These are phyloP conservation scores for Rhizomys pruinosus DNA, from an alignment of 2,113 vertebrate genomes.

Conservation along the genomic window DNA sequence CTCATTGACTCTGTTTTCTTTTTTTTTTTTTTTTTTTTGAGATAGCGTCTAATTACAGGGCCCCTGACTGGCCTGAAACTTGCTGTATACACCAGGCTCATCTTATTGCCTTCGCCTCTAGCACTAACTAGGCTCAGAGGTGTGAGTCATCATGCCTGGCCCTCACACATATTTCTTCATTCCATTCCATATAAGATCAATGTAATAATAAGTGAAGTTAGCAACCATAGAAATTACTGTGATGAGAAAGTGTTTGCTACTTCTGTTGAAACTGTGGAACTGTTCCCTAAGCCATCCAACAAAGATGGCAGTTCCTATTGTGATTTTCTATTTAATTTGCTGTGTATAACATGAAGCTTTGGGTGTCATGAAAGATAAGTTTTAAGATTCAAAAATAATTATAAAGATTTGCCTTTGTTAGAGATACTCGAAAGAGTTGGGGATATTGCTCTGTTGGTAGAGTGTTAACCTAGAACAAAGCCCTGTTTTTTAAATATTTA, in stretches of 20 bases:
- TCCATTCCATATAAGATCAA: neutral
- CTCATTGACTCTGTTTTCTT: too few species aligned
- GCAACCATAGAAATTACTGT: slow-evolving; percentile 29
- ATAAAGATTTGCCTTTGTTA: slow-evolving; percentile 39
- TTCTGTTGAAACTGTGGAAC: slow-evolving; percentile 30
- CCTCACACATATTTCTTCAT: neutral
- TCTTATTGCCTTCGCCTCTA: neutral
- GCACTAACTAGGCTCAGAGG: neutral
- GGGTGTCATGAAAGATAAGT: slow-evolving; percentile 36
- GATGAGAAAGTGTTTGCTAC: neutral
- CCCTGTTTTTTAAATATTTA: too few species aligned
- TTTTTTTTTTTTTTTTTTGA: too few species aligned
- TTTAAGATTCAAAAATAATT: neutral
- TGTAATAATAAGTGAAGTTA: neutral
- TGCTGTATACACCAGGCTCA: too few species aligned
- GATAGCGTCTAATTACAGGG: too few species aligned
- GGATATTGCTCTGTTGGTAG: neutral
- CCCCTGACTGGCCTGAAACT: too few species aligned
- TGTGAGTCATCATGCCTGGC: neutral
- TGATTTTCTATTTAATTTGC: slow-evolving; percentile 31
- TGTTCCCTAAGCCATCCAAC: neutral
- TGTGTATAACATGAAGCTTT: slow-evolving; percentile 15
- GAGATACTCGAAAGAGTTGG: slow-evolving; percentile 3
- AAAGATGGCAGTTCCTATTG: neutral
- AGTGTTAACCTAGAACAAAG: neutral